Evolutionary conservation across 2,888 invertebrate genomes (phyloP).

Genomic region (Drosophila kambysellisi): DNA sequence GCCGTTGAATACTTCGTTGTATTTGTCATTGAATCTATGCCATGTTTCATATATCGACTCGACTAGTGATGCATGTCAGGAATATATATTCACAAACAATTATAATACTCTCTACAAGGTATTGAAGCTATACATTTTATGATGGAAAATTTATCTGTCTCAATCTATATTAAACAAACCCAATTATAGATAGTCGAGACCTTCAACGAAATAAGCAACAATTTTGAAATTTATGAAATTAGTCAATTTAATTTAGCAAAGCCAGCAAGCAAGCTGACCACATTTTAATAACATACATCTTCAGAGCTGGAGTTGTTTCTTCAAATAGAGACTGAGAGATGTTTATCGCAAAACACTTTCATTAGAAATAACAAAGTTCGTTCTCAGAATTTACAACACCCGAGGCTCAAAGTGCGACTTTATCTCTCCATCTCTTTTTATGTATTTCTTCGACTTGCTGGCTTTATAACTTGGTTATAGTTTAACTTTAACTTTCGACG

Average conservation of each 20-base stretch:
- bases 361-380: slow-evolving; percentile 38
- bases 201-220: not conserved
- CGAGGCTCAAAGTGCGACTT: slow-evolving; percentile 5
- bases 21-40: not conserved
- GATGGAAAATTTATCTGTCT: not conserved
- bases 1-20: too few species aligned
- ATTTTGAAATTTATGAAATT: not conserved
- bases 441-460: slow-evolving; percentile 2
- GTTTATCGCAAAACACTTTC: slow-evolving; percentile 53
- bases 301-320: slow-evolving; percentile 1
- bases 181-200: not conserved
- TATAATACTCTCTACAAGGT: too few species aligned
- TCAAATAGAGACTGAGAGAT: slow-evolving; percentile 9
- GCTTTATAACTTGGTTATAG: slow-evolving; percentile 27
- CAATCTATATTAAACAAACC: not conserved
- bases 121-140: not conserved
- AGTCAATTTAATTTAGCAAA: slow-evolving; percentile 4
- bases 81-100: too few species aligned
- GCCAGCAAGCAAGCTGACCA: slow-evolving; percentile 2
- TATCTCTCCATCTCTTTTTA: slow-evolving; percentile 3
- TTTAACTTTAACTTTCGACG: slow-evolving; percentile 27
- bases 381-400: slow-evolving; percentile 28
- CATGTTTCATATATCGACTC: not conserved
- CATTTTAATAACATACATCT: slow-evolving; percentile 2
- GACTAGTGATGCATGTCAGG: too few species aligned